phyloP scores from a whole-genome alignment of 2,888 invertebrate genomes.

The Leptinotarsa rubiginosa region DNA sequence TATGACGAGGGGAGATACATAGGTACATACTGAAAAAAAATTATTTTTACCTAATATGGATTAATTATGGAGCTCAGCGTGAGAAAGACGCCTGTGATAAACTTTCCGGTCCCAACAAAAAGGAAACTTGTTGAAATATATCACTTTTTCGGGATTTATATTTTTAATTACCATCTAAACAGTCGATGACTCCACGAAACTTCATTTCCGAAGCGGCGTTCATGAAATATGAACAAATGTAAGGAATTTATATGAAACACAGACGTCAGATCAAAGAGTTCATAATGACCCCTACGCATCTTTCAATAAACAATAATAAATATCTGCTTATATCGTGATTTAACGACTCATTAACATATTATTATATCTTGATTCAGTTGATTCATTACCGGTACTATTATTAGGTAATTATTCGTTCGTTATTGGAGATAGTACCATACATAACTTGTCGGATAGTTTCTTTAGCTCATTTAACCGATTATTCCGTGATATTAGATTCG shows the following conservation, averaged over 20 bases:
- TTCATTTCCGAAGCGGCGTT: neutral
- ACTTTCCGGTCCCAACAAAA: neutral
- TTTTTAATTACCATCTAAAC: neutral
- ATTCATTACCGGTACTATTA: constrained; percentile 24
- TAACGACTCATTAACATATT: constrained; percentile 27
- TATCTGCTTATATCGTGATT: constrained; percentile 22
- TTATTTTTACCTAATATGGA: too few relatives aligned
- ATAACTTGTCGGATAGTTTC: constrained; percentile 8
- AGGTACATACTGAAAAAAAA: too few relatives aligned
- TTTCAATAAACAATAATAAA: constrained; percentile 24
- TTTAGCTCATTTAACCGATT: constrained; percentile 6
- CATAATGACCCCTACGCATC: constrained; percentile 24
- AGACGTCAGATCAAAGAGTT: constrained; percentile 13
- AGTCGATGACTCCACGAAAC: neutral
- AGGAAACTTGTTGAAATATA: neutral
- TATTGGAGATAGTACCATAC: constrained; percentile 8
- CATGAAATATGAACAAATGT: constrained; percentile 12
- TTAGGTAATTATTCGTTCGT: constrained; percentile 22
- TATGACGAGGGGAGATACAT: too few relatives aligned
- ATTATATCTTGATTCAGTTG: constrained; percentile 26
- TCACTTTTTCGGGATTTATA: neutral
- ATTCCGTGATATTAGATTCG: constrained; percentile 9
- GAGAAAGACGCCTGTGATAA: neutral
- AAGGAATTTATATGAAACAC: constrained; percentile 6
- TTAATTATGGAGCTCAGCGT: too few relatives aligned